Evolutionary conservation across 2,113 vertebrate species (phyloP).

Genomic region (Eulemur rufifrons): DNA sequence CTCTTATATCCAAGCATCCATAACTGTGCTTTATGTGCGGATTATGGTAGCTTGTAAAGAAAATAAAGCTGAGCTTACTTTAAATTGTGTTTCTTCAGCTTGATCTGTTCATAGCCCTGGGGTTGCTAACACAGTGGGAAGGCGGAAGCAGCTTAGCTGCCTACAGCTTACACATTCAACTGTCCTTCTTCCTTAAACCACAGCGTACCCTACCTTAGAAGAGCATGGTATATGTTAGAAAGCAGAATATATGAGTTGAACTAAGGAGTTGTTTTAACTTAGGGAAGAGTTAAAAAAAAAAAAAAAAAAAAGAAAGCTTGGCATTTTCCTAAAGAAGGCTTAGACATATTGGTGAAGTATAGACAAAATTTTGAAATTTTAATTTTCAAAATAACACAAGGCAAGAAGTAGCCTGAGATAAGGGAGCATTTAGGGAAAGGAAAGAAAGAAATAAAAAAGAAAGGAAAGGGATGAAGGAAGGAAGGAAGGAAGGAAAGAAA

Average conservation of each 20-base stretch:
- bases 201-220: background rate
- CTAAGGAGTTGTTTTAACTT: background rate
- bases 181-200: background rate
- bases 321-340: background rate
- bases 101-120: background rate
- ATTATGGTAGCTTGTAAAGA: background rate
- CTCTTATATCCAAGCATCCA: background rate
- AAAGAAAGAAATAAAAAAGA: background rate
- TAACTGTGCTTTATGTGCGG: background rate
- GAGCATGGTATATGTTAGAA: background rate
- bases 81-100: background rate
- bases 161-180: background rate
- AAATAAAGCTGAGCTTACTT: background rate
- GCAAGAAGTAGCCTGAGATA: background rate
- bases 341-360: background rate
- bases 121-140: background rate
- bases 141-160: too few relatives aligned
- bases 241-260: background rate
- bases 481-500: background rate
- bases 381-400: background rate
- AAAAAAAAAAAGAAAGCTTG: background rate
- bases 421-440: background rate
- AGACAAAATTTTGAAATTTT: background rate
- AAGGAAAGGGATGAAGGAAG: accelerated
- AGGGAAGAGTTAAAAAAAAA: background rate